These are phyloP conservation scores for Thunnus maccoyii DNA, from an alignment of 2,113 vertebrate species.

Conservation along the genomic window DNA sequence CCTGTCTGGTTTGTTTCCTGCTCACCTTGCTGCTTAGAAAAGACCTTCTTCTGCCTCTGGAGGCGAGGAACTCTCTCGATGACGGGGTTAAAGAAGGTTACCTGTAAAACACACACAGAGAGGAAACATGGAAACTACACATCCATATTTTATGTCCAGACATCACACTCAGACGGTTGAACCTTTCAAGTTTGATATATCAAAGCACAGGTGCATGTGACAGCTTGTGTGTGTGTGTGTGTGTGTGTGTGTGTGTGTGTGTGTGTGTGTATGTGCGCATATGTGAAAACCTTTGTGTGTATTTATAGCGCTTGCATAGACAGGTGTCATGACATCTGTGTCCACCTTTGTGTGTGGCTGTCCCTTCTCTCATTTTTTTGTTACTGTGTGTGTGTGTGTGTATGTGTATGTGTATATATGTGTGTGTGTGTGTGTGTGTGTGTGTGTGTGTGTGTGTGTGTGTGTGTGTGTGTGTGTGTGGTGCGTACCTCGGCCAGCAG, in stretches of 20 bases:
- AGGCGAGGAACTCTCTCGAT: constrained; percentile 91
- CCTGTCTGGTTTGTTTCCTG: background rate
- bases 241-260: constrained; percentile 12
- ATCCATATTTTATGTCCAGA: constrained; percentile 18
- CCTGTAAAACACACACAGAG: constrained; percentile 76
- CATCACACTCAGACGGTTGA: background rate
- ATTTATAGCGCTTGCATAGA: constrained; percentile 41
- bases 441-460: background rate
- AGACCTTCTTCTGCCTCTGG: constrained; percentile 92
- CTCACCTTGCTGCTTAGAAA: constrained; percentile 93
- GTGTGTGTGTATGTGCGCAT: background rate
- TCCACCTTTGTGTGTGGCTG: background rate
- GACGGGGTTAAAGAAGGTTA: constrained; percentile 92
- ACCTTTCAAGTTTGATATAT: constrained; percentile 50
- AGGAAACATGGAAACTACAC: constrained; percentile 20
- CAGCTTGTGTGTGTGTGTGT: constrained; percentile 32
- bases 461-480: constrained; percentile 11
- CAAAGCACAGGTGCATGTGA: constrained; percentile 61
- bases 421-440: background rate
- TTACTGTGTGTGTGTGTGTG: background rate
- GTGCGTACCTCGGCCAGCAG: constrained; percentile 89
- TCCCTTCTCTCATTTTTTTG: background rate
- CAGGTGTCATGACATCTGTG: background rate
- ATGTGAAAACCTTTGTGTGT: constrained; percentile 50
- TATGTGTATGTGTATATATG: too few relatives aligned